Evolutionary conservation across 2,113 vertebrate genomes (phyloP).

Genomic region (Coracopsis vasa): DNA sequence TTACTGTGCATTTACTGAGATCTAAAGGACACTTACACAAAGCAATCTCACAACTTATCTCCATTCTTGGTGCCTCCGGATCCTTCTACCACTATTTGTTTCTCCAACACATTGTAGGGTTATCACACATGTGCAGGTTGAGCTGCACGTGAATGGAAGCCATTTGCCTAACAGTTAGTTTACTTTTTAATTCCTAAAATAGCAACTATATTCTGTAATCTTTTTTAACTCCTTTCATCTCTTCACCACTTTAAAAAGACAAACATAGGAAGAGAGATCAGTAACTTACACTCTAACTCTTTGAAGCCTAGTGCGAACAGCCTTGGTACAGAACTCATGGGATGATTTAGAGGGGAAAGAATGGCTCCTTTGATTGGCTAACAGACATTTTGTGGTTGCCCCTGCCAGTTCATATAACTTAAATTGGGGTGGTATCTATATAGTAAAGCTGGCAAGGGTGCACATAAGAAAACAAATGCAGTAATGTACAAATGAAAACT

Average conservation of each 20-base stretch:
- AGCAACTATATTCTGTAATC: neutral
- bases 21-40: neutral
- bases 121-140: neutral
- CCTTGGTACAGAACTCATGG: neutral
- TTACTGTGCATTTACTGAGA: neutral
- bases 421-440: neutral
- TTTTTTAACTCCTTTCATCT: neutral
- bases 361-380: neutral
- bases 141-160: neutral
- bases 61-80: neutral
- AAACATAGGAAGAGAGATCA: neutral
- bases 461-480: neutral
- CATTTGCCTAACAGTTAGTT: neutral
- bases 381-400: neutral
- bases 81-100: neutral
- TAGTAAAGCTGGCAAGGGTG: neutral
- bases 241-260: neutral
- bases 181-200: neutral
- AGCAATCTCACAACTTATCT: neutral
- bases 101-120: neutral
- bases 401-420: neutral
- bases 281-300: neutral
- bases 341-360: neutral
- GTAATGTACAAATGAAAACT: neutral
- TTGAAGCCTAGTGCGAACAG: neutral